A percentile compares a stretch with the other conserved stretches of the same genome.
Evolutionary conservation across 2,888 invertebrate species (phyloP).

Genomic region (Coenonympha glycerion): DNA sequence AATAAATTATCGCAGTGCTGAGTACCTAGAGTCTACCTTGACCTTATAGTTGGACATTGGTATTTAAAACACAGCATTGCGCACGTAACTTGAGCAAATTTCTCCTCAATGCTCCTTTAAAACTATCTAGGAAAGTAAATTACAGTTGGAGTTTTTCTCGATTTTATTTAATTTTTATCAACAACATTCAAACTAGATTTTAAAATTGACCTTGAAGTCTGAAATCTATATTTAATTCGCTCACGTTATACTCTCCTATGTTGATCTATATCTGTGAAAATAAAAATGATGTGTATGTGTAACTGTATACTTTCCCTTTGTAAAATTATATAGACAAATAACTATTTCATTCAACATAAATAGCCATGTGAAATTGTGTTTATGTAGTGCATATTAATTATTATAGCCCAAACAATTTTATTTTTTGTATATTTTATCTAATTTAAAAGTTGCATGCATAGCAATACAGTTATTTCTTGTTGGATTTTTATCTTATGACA

Average conservation of each 20-base stretch:
- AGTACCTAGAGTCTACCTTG: too few species aligned
- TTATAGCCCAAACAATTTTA: too few species aligned
- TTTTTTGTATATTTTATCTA: too few species aligned
- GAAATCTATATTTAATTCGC: slow-evolving; percentile 17
- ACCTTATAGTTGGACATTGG: slow-evolving; percentile 49
- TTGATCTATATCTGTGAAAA: background rate
- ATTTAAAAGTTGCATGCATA: too few species aligned
- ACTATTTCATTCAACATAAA: too few species aligned
- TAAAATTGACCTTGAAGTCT: slow-evolving; percentile 16
- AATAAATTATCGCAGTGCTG: slow-evolving; percentile 39
- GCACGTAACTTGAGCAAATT: slow-evolving; percentile 40
- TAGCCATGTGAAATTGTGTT: too few species aligned
- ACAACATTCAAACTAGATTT: background rate
- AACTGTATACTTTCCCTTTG: too few species aligned
- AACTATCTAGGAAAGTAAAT: background rate
- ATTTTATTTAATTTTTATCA: too few species aligned
- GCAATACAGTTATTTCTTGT: too few species aligned
- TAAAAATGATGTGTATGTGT: background rate
- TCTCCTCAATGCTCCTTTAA: background rate
- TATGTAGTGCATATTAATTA: too few species aligned
- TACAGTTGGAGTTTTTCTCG: background rate
- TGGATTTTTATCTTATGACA: too few species aligned
- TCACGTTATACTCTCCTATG: background rate
- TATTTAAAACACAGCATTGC: slow-evolving; percentile 42
- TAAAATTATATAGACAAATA: too few species aligned